Conservation (phyloP, 1,140 invertebrate species). For the Sarcophaga bullata region DNA sequence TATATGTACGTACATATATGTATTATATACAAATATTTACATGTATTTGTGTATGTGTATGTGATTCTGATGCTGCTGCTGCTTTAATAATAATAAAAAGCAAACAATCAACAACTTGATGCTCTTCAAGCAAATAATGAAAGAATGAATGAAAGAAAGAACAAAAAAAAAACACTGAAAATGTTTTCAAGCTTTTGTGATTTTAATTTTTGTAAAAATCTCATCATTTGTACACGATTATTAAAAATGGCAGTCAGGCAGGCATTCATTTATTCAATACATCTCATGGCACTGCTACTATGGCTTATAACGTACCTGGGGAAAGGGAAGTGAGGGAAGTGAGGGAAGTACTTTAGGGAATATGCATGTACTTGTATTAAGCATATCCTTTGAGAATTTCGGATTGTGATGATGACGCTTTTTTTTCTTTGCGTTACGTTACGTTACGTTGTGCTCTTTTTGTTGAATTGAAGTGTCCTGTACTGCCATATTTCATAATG, state of each 20-base stretch:
- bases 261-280: not conserved
- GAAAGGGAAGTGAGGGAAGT: not conserved
- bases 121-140: not conserved
- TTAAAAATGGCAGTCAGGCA: slow-evolving; percentile 12
- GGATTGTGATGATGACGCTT: slow-evolving; percentile 19
- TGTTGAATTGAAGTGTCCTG: slow-evolving; percentile 27
- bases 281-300: too few species aligned
- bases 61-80: not conserved
- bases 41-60: not conserved
- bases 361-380: slow-evolving; percentile 12
- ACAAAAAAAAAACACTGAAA: not conserved
- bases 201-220: slow-evolving; percentile 10
- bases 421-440: slow-evolving; percentile 2
- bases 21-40: slow-evolving; percentile 4
- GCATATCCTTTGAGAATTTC: slow-evolving; percentile 34
- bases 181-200: slow-evolving; percentile 16
- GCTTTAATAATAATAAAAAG: not conserved
- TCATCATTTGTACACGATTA: not conserved
- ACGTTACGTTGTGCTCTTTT: not conserved
- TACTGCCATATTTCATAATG: slow-evolving; percentile 31
- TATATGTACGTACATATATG: not conserved
- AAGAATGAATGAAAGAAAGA: too few species aligned
- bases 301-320: too few species aligned
- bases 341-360: not conserved
- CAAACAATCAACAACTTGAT: slow-evolving; percentile 39